Conservation (phyloP, 1,140 invertebrate species). For the Acyrthosiphon pisum region DNA sequence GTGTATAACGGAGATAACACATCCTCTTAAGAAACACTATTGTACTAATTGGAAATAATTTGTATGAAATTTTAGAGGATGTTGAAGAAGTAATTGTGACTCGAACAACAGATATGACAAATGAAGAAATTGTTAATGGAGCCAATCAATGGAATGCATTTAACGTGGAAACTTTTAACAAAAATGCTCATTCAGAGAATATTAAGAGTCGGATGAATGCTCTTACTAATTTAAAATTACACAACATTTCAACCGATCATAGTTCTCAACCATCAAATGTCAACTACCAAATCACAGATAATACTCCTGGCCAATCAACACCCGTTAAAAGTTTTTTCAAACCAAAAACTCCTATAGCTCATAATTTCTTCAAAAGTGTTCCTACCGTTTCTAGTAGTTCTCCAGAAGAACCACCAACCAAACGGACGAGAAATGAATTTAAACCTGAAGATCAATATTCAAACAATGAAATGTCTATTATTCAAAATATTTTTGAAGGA, state of each 20-base stretch:
- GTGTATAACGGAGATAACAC: no score
- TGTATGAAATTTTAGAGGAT: not conserved
- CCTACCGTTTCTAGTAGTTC: not conserved
- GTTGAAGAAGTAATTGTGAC: constrained; percentile 24
- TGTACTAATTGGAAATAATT: not conserved
- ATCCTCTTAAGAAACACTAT: not conserved
- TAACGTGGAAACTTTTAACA: not conserved
- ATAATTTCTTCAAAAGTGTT: constrained; percentile 12
- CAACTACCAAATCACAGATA: not conserved
- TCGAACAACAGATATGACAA: constrained; percentile 27
- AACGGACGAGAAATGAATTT: constrained; percentile 10
- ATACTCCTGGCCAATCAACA: not conserved
- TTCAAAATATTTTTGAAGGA: constrained; percentile 47
- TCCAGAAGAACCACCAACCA: constrained; percentile 25
- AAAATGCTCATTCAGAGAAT: not conserved
- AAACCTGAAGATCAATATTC: not conserved
- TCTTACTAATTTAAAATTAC: constrained; percentile 31
- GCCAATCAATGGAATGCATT: not conserved
- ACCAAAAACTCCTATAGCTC: constrained; percentile 36
- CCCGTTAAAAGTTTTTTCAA: not conserved
- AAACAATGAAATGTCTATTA: constrained; percentile 25
- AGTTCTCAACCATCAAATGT: not conserved
- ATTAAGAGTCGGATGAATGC: not conserved
- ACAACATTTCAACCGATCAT: not conserved
- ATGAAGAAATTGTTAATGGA: constrained; percentile 12